Percentiles rank a stretch among this genome's conserved stretches.
These are phyloP conservation scores for Podotricha telesiphe DNA, from an alignment of 2,888 invertebrate species.

Conservation along the genomic window DNA sequence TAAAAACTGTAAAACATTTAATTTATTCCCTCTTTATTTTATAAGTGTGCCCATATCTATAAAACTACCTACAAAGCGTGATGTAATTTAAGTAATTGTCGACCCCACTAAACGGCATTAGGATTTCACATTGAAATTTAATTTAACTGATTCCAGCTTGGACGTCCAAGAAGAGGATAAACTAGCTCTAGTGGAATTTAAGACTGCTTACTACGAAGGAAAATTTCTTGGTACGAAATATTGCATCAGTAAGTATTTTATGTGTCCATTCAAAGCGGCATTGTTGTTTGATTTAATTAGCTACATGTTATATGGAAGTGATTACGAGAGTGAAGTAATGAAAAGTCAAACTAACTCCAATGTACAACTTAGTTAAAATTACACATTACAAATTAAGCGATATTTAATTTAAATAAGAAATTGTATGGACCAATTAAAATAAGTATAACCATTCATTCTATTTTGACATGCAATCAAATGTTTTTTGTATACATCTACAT, in stretches of 20 bases:
- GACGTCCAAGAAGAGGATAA: slow-evolving; percentile 36
- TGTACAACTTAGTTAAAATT: too few species aligned
- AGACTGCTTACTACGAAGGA: slow-evolving; percentile 33
- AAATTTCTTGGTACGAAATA: slow-evolving; percentile 19
- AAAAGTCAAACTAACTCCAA: neutral
- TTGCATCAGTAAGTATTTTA: slow-evolving; percentile 32
- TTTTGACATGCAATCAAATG: too few species aligned
- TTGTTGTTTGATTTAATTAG: slow-evolving; percentile 33
- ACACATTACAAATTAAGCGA: too few species aligned
- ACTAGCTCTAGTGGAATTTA: slow-evolving; percentile 32
- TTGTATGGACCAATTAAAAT: too few species aligned
- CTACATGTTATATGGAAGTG: slow-evolving; percentile 19
- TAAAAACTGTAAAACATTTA: too few species aligned
- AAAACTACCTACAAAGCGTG: neutral
- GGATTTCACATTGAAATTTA: neutral
- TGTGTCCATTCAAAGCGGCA: slow-evolving; percentile 34
- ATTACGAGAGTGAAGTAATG: neutral
- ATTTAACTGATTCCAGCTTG: slow-evolving; percentile 31
- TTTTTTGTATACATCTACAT: too few species aligned
- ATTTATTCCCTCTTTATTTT: too few species aligned
- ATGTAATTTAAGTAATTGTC: neutral
- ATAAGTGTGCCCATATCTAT: neutral
- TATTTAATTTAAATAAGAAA: too few species aligned
- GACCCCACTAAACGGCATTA: neutral
- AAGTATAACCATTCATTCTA: too few species aligned